Percentiles rank a stretch among this genome's conserved stretches.
Conservation (phyloP, 2,888 invertebrate species). For the Sphaerophoria taeniata region DNA sequence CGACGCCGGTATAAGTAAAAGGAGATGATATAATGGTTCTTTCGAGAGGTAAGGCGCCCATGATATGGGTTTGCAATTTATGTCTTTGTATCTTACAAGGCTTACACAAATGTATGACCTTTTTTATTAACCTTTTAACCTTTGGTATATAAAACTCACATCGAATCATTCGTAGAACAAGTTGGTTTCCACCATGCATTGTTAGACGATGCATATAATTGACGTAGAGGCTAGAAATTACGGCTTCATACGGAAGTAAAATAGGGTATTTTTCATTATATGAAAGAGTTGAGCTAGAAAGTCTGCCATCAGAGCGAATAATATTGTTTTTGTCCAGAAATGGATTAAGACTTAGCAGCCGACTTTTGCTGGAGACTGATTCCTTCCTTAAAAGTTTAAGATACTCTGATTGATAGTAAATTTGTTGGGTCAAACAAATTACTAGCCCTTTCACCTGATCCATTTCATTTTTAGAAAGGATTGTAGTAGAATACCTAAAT, state of each 20-base stretch:
- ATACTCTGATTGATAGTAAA: neutral
- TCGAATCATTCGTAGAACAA: constrained; percentile 1
- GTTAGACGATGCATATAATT: neutral
- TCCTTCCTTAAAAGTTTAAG: neutral
- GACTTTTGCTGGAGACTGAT: neutral
- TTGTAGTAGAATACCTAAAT: neutral
- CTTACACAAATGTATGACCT: constrained; percentile 19
- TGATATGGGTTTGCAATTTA: too few species aligned
- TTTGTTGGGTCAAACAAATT: neutral
- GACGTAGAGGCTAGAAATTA: neutral
- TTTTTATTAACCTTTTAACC: constrained; percentile 6
- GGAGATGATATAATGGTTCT: too few species aligned
- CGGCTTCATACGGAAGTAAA: constrained; percentile 13
- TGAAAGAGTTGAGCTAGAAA: constrained; percentile 2
- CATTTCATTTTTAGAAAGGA: neutral
- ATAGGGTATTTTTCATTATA: constrained; percentile 22
- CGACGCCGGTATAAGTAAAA: too few species aligned
- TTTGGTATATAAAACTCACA: constrained; percentile 28
- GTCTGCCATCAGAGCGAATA: constrained; percentile 20
- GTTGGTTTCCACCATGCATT: constrained; percentile 25
- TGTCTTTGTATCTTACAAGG: neutral
- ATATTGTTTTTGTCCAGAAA: constrained; percentile 5
- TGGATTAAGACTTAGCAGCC: neutral
- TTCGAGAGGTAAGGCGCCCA: too few species aligned
- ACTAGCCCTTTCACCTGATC: neutral